Base-by-base conservation (phyloP, 2,113 vertebrate species). In the Paradisaea rubra region DNA sequence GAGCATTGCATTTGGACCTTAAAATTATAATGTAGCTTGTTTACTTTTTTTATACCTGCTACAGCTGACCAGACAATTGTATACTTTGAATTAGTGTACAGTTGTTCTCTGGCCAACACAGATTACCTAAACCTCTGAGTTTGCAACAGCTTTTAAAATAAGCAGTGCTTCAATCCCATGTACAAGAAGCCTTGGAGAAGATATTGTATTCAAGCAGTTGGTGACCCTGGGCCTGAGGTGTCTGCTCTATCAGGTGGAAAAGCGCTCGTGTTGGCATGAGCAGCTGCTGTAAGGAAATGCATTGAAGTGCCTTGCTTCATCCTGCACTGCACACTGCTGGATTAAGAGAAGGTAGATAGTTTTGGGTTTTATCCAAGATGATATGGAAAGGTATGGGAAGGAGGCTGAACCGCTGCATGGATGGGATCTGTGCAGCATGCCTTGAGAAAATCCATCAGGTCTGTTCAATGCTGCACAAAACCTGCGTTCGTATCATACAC, bases 401-500 rank as follows among this genome's bases (percentile, higher is more conserved):
- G 16, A 73, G 27, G 6, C 17, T 64, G 44, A 80, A 68, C 10
- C 2, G 27, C 20, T 50, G 6, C 15, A 27, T 0, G 1, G 15
- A 16, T 18, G 4, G 63, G 21, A 13, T 60, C 23, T 47, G 7
- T 35, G 24, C 33, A 72, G 12, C 1, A 0, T 15, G 41, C 9
- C 1, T 0, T 41, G 12, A 10, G 27, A 45, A 86, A 83, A 68
- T 22, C 27, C 22, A 11, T 33, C 30, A 12, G 8, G 15, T 35
- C 35, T 77, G 13, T 33, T 14, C 2, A 4, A 3, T 19, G 33
- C 18, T 64, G 19, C 30, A n/a, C 4, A 47, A 65, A 81, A 69
- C 5, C 18, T 83, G 35, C 0, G 13, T 41, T 65, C 0, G 0
- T 31, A 28, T 37, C 17, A 49, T 10, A 23, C 50, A 16, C 20